These are phyloP conservation scores for Onychomys torridus DNA, from an alignment of 2,797 vertebrate species.

Conservation along the genomic window DNA sequence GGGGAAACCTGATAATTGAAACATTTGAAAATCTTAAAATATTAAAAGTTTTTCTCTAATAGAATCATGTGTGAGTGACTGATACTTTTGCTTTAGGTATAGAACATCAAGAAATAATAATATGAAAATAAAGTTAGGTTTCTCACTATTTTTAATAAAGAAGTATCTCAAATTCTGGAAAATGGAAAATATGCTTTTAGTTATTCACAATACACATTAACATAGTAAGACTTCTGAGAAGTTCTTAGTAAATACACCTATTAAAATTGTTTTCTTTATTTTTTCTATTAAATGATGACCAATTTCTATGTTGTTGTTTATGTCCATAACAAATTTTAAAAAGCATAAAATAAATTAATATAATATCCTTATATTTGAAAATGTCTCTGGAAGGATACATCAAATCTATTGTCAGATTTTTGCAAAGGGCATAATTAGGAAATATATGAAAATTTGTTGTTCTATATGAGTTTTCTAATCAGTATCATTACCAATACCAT, in stretches of 20 bases:
- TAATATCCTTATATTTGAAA: not conserved
- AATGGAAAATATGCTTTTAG: not conserved
- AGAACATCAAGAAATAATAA: not conserved
- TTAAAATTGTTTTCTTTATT: not conserved
- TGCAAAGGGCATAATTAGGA: not conserved
- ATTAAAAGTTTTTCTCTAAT: not conserved
- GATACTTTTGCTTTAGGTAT: not conserved
- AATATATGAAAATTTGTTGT: not conserved
- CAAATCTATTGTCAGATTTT: not conserved
- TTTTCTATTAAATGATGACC: not conserved
- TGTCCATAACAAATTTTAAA: not conserved
- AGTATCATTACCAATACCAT: not conserved
- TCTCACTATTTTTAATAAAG: not conserved
- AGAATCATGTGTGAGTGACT: not conserved
- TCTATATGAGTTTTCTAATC: not conserved
- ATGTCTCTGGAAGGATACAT: not conserved
- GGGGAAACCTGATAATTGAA: not conserved
- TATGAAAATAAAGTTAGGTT: not conserved
- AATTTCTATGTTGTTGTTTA: not conserved
- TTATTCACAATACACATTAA: not conserved
- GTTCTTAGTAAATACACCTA: not conserved
- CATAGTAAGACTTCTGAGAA: conserved; percentile 1
- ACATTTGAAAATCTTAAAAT: not conserved
- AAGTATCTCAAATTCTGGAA: not conserved
- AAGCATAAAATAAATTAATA: not conserved